phyloP scores from a whole-genome alignment of 2,888 invertebrate genomes.

The Tolmerus cingulatus region DNA sequence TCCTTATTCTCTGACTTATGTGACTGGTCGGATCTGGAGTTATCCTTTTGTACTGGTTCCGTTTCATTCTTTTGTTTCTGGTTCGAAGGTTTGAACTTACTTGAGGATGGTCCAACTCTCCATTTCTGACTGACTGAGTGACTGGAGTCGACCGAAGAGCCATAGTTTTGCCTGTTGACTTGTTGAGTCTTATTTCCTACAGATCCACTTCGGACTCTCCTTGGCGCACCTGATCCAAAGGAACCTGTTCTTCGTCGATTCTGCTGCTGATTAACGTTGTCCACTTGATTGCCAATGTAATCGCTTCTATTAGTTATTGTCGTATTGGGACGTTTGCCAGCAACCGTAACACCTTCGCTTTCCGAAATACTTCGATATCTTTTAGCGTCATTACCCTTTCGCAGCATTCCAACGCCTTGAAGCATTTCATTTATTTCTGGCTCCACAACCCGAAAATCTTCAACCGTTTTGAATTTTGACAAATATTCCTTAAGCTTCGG shows the following conservation, averaged over 20 bases:
- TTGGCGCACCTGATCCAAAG: slow-evolving; percentile 61
- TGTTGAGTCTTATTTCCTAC: slow-evolving; percentile 1
- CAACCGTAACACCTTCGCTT: slow-evolving; percentile 65
- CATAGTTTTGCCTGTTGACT: slow-evolving; percentile 37
- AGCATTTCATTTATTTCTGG: slow-evolving; percentile 71
- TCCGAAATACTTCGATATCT: slow-evolving; percentile 75
- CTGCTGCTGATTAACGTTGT: slow-evolving; percentile 56
- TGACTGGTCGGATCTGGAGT: not conserved
- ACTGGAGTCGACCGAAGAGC: slow-evolving; percentile 55
- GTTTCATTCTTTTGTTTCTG: not conserved
- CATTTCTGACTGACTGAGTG: slow-evolving; percentile 53
- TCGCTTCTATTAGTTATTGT: slow-evolving; percentile 63
- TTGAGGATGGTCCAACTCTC: slow-evolving; percentile 53
- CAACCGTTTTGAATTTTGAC: slow-evolving; percentile 83
- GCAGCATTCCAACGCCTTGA: slow-evolving; percentile 65
- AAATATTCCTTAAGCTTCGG: slow-evolving; percentile 76
- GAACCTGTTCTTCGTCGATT: slow-evolving; percentile 61
- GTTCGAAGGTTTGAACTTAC: not conserved
- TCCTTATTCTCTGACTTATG: slow-evolving; percentile 3
- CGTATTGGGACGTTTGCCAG: slow-evolving; percentile 55
- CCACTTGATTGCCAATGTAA: slow-evolving; percentile 59
- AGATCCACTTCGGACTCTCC: slow-evolving; percentile 61
- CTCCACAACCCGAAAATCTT: slow-evolving; percentile 83
- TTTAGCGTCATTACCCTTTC: slow-evolving; percentile 65
- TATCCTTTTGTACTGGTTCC: slow-evolving; percentile 4